phyloP scores from a whole-genome alignment of 2,888 invertebrate species.

The Cistogaster globosa region DNA sequence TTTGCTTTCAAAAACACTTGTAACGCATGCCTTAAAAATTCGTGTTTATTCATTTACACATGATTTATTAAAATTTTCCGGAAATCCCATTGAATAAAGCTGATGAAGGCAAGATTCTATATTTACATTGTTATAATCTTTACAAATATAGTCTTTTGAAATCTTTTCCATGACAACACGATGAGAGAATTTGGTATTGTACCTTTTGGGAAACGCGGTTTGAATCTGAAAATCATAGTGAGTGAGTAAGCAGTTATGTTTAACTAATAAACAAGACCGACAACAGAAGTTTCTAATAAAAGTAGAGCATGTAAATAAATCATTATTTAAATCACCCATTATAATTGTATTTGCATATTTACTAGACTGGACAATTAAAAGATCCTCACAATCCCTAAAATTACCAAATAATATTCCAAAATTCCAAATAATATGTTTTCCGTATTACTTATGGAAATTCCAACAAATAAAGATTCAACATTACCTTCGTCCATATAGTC shows the following conservation, averaged over 20 bases:
- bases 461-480: background rate
- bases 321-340: too few relatives aligned
- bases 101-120: too few relatives aligned
- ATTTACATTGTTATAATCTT: too few relatives aligned
- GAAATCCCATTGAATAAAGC: too few relatives aligned
- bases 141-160: too few relatives aligned
- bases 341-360: background rate
- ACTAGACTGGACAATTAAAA: background rate
- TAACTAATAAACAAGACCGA: background rate
- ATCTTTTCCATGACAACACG: background rate
- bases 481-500: background rate
- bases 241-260: background rate
- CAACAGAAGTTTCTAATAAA: background rate
- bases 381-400: background rate
- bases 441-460: too few relatives aligned
- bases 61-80: background rate
- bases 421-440: background rate
- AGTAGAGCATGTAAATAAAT: background rate
- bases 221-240: background rate
- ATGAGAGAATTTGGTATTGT: background rate
- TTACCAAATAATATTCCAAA: background rate
- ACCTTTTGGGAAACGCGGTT: background rate
- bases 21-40: background rate
- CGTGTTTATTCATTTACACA: background rate
- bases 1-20: background rate